Percentiles rank a stretch among this genome's conserved stretches.
These are phyloP conservation scores for Mobula hypostoma DNA, from an alignment of 2,113 vertebrate species.

Conservation along the genomic window DNA sequence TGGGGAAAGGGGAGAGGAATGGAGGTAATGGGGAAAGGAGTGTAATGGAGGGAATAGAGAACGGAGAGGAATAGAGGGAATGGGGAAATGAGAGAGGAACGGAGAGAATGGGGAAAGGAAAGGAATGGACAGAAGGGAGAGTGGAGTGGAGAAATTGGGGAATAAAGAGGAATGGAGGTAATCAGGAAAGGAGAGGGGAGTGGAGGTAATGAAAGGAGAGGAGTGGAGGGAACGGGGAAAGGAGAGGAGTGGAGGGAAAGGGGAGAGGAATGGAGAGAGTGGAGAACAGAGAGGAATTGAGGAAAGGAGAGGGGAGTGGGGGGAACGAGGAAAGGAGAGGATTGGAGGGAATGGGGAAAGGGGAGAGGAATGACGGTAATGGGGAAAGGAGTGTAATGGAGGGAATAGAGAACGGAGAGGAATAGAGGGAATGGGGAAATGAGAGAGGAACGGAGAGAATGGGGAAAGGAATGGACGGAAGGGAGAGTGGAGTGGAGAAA, in stretches of 20 bases:
- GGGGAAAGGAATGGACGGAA: slow-evolving; percentile 54
- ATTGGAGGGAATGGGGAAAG: no score
- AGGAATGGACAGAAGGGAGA: slow-evolving; percentile 40
- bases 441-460: no score
- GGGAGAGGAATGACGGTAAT: neutral
- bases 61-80: neutral
- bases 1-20: neutral
- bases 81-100: no score
- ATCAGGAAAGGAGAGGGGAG: slow-evolving; percentile 46
- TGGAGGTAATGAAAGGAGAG: slow-evolving; percentile 33
- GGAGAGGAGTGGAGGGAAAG: slow-evolving; percentile 47
- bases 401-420: neutral
- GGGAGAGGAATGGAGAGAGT: no score
- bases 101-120: no score
- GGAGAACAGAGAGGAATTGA: no score
- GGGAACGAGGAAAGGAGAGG: no score
- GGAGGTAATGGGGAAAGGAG: neutral
- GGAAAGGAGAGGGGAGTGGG: no score
- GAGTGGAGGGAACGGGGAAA: neutral
- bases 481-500: slow-evolving; percentile 60
- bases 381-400: neutral
- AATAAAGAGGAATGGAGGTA: slow-evolving; percentile 59
- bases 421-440: slow-evolving; percentile 40
- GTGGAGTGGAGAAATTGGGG: slow-evolving; percentile 44
- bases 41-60: no score